Conservation (phyloP, 1,140 invertebrate genomes). For the Maconellicoccus hirsutus region DNA sequence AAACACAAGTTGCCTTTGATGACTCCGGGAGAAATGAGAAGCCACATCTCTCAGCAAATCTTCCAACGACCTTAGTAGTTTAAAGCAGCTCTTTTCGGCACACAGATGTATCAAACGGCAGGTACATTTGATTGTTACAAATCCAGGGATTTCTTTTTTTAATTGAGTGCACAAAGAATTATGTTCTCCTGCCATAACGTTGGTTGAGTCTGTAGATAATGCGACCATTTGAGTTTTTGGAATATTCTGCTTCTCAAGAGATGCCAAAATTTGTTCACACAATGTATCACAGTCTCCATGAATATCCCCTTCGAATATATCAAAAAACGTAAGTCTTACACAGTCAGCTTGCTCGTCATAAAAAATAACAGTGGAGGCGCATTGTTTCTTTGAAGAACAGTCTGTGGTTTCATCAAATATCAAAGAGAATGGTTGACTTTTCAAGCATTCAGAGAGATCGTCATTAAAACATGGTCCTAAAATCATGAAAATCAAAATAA, state of each 20-base stretch:
- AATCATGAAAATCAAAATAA: too few relatives aligned
- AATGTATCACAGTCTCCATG: slow-evolving; percentile 27
- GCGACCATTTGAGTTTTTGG: slow-evolving; percentile 32
- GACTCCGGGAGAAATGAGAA: slow-evolving; percentile 34
- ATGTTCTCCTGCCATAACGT: slow-evolving; percentile 33
- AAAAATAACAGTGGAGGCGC: slow-evolving; percentile 26
- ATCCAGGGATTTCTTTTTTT: slow-evolving; percentile 29
- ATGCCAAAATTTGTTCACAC: slow-evolving; percentile 26
- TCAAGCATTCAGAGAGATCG: too few relatives aligned
- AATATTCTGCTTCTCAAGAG: slow-evolving; percentile 29
- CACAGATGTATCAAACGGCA: slow-evolving; percentile 33
- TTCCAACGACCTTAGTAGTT: slow-evolving; percentile 32
- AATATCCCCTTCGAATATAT: slow-evolving; percentile 28
- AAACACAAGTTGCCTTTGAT: slow-evolving; percentile 31
- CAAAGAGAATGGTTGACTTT: too few relatives aligned
- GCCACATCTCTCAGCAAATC: slow-evolving; percentile 31
- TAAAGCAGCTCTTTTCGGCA: slow-evolving; percentile 32
- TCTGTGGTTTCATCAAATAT: slow-evolving; percentile 28
- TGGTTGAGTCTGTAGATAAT: slow-evolving; percentile 34
- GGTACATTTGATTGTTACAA: slow-evolving; percentile 33
- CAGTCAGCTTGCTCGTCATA: slow-evolving; percentile 24
- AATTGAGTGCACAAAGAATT: slow-evolving; percentile 32
- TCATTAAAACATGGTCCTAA: too few relatives aligned
- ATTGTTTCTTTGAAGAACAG: slow-evolving; percentile 27
- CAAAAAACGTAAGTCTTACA: slow-evolving; percentile 25